Percentiles rank a stretch among this genome's conserved stretches.
Evolutionary conservation across 1,140 invertebrate species (phyloP).

Genomic region (Conus betulinus): DNA sequence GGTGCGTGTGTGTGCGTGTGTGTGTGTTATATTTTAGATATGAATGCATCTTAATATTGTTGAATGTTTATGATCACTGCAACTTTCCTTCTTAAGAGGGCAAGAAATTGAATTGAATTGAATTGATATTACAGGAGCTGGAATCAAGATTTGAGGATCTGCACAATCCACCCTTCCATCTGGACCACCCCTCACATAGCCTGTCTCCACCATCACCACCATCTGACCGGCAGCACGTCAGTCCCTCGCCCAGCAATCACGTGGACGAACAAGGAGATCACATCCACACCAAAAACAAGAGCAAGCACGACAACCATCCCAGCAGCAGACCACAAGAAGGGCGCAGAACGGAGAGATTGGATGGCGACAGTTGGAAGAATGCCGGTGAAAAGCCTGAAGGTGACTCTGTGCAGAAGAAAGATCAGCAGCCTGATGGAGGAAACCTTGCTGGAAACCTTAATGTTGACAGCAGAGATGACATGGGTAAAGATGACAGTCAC

Average conservation of each 20-base stretch:
- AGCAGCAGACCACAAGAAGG: not conserved
- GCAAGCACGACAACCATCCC: not conserved
- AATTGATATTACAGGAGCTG: not conserved
- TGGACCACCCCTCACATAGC: too few species aligned
- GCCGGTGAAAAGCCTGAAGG: not conserved
- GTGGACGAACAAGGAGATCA: not conserved
- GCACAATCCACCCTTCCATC: not conserved
- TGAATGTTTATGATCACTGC: too few species aligned
- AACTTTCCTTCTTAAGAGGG: too few species aligned
- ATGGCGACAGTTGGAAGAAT: not conserved
- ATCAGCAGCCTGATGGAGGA: too few species aligned
- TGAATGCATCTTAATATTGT: too few species aligned
- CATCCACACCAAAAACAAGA: not conserved
- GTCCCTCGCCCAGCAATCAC: not conserved
- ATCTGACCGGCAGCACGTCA: not conserved
- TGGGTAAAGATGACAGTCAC: not conserved
- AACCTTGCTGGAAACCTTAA: too few species aligned
- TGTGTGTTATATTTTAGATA: too few species aligned
- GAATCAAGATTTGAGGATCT: not conserved
- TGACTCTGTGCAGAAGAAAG: not conserved
- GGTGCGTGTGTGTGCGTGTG: too few species aligned
- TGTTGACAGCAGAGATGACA: not conserved
- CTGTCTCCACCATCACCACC: not conserved
- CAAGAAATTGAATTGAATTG: too few species aligned
- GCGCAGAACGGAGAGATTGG: not conserved